Base-by-base conservation (phyloP, 1,140 invertebrate genomes). In the Papilio glaucus region DNA sequence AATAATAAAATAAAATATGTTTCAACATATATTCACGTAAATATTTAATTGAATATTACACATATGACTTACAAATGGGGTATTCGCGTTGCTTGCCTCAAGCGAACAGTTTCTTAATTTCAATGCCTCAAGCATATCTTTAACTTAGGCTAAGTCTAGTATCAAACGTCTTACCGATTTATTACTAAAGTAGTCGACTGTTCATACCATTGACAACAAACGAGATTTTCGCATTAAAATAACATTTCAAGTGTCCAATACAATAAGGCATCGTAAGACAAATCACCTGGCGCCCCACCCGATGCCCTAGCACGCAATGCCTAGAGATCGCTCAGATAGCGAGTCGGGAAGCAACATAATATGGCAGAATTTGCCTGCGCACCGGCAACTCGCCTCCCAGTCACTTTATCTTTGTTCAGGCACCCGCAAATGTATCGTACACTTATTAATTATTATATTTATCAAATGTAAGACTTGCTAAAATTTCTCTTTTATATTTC, bases 251-350 rank as follows among this genome's bases (percentile, higher is more conserved):
- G 0, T 39, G 62, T 37, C 62, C 37, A 75, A 77, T 77, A 76
- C 72, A 77, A 78, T 79, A 77, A 78, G 75, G 70, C 67, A 41
- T 24, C 53, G 61, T 49, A 75, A 82, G 77, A 82, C 77, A 82
- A 82, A 84, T 82, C 72, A 75, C 80, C 69, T 76, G 62, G 75
- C 53, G 67, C 75, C 80, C 78, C 80, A 60, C 69, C 62, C 78
- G 13, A 53, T 76, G 76, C 78, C 80, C 77, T 65, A 72, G 75
- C 80, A 84, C 80, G 80, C 78, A 81, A 82, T 79, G 78, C 80
- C 75, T 80, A 71, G 57, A 57, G 80, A 84, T 84, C 71, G 69
- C 72, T 77, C 71, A 76, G 77, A 84, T 82, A 77, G 70, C 65
- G 70, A 69, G 49, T 72, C 72, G 71, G 71, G 69, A 62, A 72